Conservation (phyloP, 2,113 vertebrate genomes). For the Halcyon malimbica region DNA sequence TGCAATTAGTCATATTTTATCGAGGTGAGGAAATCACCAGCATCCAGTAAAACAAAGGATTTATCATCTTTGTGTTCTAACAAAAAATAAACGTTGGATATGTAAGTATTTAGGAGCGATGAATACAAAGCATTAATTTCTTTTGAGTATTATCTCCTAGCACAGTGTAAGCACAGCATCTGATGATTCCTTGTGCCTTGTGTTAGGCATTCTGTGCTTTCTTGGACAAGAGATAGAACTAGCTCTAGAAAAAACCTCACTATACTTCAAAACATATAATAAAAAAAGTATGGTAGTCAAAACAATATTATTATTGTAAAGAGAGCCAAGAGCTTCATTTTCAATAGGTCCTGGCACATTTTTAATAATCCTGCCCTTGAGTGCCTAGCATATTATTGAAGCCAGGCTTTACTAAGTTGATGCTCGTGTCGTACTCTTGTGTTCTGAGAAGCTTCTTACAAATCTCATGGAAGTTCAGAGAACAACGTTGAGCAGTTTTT, state of each 20-base stretch:
- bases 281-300: background rate
- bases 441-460: background rate
- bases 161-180: background rate
- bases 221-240: background rate
- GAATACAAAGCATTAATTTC: background rate
- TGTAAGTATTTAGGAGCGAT: background rate
- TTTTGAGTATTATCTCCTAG: background rate
- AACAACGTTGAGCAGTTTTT: background rate
- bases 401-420: background rate
- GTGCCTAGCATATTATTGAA: background rate
- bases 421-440: background rate
- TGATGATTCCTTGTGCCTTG: background rate
- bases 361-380: background rate
- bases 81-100: background rate
- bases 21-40: background rate
- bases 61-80: background rate
- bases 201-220: background rate
- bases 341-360: background rate
- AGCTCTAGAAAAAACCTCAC: background rate
- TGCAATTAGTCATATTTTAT: background rate
- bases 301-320: background rate
- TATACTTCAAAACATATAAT: background rate
- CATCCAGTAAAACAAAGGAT: background rate
- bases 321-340: background rate
- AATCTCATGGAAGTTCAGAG: background rate